Evolutionary conservation across 2,888 invertebrate genomes (phyloP).

Genomic region (Zygogramma bicolorata): DNA sequence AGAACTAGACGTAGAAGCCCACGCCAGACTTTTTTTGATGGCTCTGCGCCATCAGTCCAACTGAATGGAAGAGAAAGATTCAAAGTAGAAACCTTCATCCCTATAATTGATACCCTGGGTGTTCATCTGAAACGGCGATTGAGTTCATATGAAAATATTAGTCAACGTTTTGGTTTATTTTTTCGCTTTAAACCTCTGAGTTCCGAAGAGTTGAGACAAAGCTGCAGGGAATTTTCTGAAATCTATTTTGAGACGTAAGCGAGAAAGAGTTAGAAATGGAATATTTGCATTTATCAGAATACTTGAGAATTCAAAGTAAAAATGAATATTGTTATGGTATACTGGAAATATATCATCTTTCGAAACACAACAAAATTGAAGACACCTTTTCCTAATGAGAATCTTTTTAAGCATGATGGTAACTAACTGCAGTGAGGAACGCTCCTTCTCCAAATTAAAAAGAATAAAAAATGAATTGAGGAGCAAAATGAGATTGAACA

Average conservation of each 20-base stretch:
- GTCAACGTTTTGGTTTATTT: constrained; percentile 20
- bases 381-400: neutral
- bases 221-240: constrained; percentile 6
- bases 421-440: constrained; percentile 19
- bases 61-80: constrained; percentile 18
- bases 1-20: constrained; percentile 22
- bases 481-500: neutral
- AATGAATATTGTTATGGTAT: neutral
- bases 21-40: constrained; percentile 25
- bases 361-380: constrained; percentile 20
- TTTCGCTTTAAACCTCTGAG: constrained; percentile 20
- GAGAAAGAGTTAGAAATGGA: neutral
- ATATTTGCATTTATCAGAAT: constrained; percentile 16
- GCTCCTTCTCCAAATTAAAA: constrained; percentile 7
- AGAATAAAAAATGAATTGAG: constrained; percentile 5
- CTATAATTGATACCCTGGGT: constrained; percentile 2
- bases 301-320: constrained; percentile 14
- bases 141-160: constrained; percentile 7
- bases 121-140: constrained; percentile 9
- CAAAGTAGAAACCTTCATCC: neutral
- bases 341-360: constrained; percentile 23
- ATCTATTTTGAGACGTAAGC: neutral
- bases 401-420: constrained; percentile 23
- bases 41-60: constrained; percentile 32
- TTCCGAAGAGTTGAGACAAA: constrained; percentile 18